Conservation (phyloP, 2,888 invertebrate species). For the Buathra laborator region DNA sequence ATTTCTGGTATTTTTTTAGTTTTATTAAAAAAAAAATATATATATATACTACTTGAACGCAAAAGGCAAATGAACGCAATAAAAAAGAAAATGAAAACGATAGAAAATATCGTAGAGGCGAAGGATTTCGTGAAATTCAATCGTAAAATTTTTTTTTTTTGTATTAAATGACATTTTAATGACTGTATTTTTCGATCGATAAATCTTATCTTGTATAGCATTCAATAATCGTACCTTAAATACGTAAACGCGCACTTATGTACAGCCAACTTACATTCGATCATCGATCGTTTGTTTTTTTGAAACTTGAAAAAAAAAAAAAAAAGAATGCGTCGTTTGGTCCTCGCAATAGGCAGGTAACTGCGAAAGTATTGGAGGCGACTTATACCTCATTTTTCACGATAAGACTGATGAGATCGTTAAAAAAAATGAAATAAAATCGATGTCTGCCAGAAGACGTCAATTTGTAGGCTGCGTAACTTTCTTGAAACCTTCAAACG, state of each 20-base stretch:
- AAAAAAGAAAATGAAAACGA: not conserved
- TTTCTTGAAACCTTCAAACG: conserved; percentile 40
- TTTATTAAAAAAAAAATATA: no score
- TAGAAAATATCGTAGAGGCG: not conserved
- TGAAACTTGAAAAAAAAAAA: conserved; percentile 3
- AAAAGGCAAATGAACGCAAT: not conserved
- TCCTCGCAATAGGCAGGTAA: conserved; percentile 20
- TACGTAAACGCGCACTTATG: conserved; percentile 42
- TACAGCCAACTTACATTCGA: conserved; percentile 28
- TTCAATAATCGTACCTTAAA: conserved; percentile 18
- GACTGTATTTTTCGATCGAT: conserved; percentile 10
- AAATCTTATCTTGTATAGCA: conserved; percentile 27
- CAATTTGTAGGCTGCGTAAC: conserved; percentile 58
- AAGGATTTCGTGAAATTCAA: not conserved
- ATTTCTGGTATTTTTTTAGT: not conserved
- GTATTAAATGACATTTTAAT: conserved; percentile 30
- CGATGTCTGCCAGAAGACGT: not conserved
- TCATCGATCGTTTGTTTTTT: not conserved
- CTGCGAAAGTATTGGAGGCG: conserved; percentile 37
- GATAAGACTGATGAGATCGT: conserved; percentile 2
- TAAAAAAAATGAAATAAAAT: conserved; percentile 9
- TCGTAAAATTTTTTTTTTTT: not conserved
- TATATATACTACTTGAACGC: not conserved
- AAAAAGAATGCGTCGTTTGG: not conserved
- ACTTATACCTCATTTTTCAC: not conserved